A percentile compares a stretch with the other conserved stretches of the same genome.
These are phyloP conservation scores for Gambusia affinis DNA, from an alignment of 2,113 vertebrate genomes.

Conservation along the genomic window DNA sequence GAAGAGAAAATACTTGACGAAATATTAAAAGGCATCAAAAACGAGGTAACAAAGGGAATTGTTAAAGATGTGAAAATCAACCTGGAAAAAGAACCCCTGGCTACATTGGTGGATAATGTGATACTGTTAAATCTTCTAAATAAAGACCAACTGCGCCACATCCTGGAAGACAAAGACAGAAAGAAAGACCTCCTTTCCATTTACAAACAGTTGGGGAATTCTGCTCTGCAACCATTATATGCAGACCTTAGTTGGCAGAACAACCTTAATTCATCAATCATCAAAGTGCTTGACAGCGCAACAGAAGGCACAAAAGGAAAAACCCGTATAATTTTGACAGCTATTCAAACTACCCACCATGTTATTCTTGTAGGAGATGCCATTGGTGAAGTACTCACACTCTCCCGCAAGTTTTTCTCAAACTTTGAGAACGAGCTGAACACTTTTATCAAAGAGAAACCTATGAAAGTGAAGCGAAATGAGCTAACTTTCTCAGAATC, in stretches of 20 bases:
- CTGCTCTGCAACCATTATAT: slow-evolving; percentile 8
- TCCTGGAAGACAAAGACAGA: slow-evolving; percentile 13
- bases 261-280: slow-evolving; percentile 21
- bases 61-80: background rate
- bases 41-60: background rate
- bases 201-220: slow-evolving; percentile 13
- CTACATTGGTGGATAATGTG: slow-evolving; percentile 11
- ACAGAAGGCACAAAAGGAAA: background rate
- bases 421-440: slow-evolving; percentile 18
- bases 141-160: background rate
- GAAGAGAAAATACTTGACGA: slow-evolving; percentile 11
- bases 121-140: slow-evolving; percentile 17
- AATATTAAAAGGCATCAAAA: slow-evolving; percentile 12
- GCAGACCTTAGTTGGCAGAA: slow-evolving; percentile 33
- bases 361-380: background rate
- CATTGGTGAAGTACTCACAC: background rate
- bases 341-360: background rate
- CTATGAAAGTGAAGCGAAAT: background rate
- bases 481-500: slow-evolving; percentile 6
- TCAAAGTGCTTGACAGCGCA: background rate
- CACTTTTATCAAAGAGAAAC: background rate
- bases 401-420: slow-evolving; percentile 18
- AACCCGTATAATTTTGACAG: background rate
- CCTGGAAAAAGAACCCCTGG: slow-evolving; percentile 12
- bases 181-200: slow-evolving; percentile 12